Evolutionary conservation across 2,888 invertebrate genomes (phyloP), one percentile per base, ranked within the genome.

Genomic region (Cordilura impudica): DNA sequence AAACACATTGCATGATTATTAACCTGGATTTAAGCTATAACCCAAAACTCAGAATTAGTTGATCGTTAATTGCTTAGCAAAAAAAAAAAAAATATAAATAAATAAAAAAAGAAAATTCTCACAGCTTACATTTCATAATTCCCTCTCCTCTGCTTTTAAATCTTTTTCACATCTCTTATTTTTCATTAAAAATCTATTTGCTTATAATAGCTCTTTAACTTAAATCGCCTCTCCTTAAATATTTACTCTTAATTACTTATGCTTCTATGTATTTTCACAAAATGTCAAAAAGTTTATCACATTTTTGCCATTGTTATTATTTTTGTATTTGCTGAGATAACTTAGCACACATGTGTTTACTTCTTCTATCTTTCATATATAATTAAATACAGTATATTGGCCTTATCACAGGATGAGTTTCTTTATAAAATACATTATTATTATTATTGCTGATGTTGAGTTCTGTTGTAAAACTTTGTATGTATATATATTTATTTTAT

Each of bases 251-350:
- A 6, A 19, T 49, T 49, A 23, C 18, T 60, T 58, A 16, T 26
- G 49, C 43, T 49, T 47, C 21, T 61, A 39, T 39, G n/a, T 4
- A 39, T 71, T 56, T 14, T 47, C 56, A 35, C 14, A 54, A 69
- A 74, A 78, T 69, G 72, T 78, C 78, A 78, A 73, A 73, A 73
- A 78, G 78, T 78, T 73, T 69, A 78, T 78, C 78, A 45, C 18
- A 14, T 23, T 73, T 47, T 61, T 26, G 26, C 6, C 18, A 23
- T 6, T 53, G 1, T 26, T 16, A 4, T 54, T 14, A 43, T 31
- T 47, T 23, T 63, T 54, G 1, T 47, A 26, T 26, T 49, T 49
- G 12, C 21, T 21, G 2, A 26, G 23, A 51, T 21, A 51, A 39
- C 12, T 39, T 39, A 12, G n/a, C 26, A 75, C 61, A 29, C 53